Evolutionary conservation across 2,113 vertebrate species (phyloP), one percentile per base, ranked within the genome.

Genomic region (Daboia siamensis): DNA sequence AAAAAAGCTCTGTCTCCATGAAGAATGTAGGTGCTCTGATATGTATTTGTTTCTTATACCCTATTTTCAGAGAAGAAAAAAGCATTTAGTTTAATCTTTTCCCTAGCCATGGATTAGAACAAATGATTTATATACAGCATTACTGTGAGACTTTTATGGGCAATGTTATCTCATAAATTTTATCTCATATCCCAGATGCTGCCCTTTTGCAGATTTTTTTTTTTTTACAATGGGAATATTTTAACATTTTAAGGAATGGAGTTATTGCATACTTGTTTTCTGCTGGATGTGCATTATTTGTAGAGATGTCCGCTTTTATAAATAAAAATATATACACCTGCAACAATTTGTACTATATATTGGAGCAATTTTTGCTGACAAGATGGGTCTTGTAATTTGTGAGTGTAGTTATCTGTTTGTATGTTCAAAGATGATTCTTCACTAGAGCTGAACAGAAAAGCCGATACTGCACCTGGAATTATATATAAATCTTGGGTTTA

Each of bases 121-220:
- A 48, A 88, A 64, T 86, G 92, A 93, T 93, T 90, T 86, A 93
- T 93, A 23, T 90, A 61, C n/a, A 86, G 61, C 56, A 86, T 86
- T 93, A 86, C 80, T 52, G 39, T 86, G 48, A 0, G 48, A 93
- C 92, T 90, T 90, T 90, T 86, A 86, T 57, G 56, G 74, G 55
- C 46, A 46, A 93, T 90, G 56, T 54, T 93, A 93, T 93, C 74
- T 93, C 88, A 86, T 93, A 86, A 90, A 93, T 93, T 54, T 64
- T 80, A 86, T 46, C 88, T 90, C 57, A 86, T 90, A 90, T 59
- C 29, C 88, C n/a, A 24, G 61, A 90, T 29, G 15, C 56, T 93
- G 88, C 92, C 88, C 80, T 64, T 93, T 90, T 52, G 5, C 88
- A 86, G 5, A 3, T 57, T 56, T 92, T 69, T 64, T 69, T 69